These are phyloP conservation scores for Rhizoglyphus robini DNA, from an alignment of 1,140 invertebrate species.

Conservation along the genomic window DNA sequence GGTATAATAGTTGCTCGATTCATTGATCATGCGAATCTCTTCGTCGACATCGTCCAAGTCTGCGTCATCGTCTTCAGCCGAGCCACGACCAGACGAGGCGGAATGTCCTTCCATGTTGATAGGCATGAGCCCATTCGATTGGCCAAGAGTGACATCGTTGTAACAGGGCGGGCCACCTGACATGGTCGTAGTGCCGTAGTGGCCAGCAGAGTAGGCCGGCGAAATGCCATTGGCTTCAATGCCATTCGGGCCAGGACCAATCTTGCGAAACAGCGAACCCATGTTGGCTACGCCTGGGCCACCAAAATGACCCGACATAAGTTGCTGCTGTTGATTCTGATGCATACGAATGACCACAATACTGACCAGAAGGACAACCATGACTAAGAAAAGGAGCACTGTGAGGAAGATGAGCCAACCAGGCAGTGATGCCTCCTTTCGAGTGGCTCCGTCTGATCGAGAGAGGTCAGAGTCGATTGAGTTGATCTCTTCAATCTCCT, in stretches of 20 bases:
- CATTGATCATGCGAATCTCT: slow-evolving; percentile 94
- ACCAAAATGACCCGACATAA: neutral
- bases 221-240: neutral
- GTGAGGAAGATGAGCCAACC: slow-evolving; percentile 21
- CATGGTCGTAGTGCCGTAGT: neutral
- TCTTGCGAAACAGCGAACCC: slow-evolving; percentile 10
- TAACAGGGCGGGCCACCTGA: slow-evolving; percentile 20
- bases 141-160: slow-evolving; percentile 13
- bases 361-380: slow-evolving; percentile 13
- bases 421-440: slow-evolving; percentile 11
- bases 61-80: slow-evolving; percentile 69
- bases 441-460: neutral
- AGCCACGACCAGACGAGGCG: slow-evolving; percentile 82
- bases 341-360: slow-evolving; percentile 20
- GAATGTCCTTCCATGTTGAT: slow-evolving; percentile 44
- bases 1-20: slow-evolving; percentile 40
- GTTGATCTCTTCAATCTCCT: neutral
- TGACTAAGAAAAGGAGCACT: slow-evolving; percentile 16
- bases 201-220: neutral
- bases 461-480: neutral
- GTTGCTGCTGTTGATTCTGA: slow-evolving; percentile 18
- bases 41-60: slow-evolving; percentile 56
- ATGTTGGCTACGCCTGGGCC: neutral
- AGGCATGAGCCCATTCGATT: neutral
- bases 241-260: neutral